Conservation (phyloP, 2,888 invertebrate genomes). For the Metalampra italica region DNA sequence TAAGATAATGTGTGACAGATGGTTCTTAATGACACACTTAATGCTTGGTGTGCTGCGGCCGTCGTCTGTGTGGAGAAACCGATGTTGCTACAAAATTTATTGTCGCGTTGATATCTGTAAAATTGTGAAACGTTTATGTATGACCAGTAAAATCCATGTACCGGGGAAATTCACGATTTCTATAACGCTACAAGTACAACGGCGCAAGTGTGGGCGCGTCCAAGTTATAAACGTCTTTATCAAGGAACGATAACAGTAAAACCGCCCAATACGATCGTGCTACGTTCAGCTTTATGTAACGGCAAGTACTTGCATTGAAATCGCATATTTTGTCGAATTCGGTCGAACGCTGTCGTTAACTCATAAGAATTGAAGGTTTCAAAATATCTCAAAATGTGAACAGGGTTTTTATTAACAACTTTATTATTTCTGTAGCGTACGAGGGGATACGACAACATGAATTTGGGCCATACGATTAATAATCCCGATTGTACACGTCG, state of each 20-base stretch:
- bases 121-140: constrained; percentile 32
- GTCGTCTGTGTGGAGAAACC: constrained; percentile 35
- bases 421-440: constrained; percentile 24
- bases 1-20: constrained; percentile 33
- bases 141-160: constrained; percentile 33
- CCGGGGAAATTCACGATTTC: constrained; percentile 18
- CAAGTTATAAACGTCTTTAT: constrained; percentile 47
- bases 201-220: constrained; percentile 21
- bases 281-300: constrained; percentile 48
- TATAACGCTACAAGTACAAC: constrained; percentile 14
- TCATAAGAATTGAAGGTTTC: constrained; percentile 35
- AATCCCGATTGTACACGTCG: constrained; percentile 22
- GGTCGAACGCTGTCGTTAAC: constrained; percentile 39
- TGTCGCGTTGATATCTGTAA: constrained; percentile 39
- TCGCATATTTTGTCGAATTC: constrained; percentile 42
- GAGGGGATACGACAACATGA: constrained; percentile 24
- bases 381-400: constrained; percentile 35
- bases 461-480: constrained; percentile 31
- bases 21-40: constrained; percentile 39
- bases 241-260: constrained; percentile 44
- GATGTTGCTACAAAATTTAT: constrained; percentile 40
- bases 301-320: constrained; percentile 40
- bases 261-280: constrained; percentile 35
- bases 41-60: constrained; percentile 18
- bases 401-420: constrained; percentile 32